Evolutionary conservation across 2,113 vertebrate genomes (phyloP).

Genomic region (Herpetotheres cachinnans): DNA sequence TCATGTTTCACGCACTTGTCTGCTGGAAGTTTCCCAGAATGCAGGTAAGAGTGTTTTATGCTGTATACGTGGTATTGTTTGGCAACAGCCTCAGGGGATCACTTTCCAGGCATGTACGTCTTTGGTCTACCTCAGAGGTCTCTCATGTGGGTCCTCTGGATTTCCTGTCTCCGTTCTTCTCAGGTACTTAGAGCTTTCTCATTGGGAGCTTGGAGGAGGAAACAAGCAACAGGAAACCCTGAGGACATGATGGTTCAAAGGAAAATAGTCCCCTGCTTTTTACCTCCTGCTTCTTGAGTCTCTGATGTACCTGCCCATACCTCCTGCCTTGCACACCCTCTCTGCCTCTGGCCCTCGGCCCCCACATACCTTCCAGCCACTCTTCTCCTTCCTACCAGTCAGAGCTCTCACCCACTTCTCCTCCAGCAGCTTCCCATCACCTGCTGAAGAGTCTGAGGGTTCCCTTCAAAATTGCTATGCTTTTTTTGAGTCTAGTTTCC

Average conservation of each 20-base stretch:
- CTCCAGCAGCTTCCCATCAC: neutral
- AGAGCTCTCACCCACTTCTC: neutral
- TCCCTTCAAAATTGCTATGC: neutral
- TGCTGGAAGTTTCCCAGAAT: neutral
- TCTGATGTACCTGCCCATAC: neutral
- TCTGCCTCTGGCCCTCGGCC: neutral
- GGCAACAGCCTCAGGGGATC: neutral
- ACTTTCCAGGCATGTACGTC: fast-evolving
- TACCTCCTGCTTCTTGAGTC: neutral
- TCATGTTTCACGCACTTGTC: neutral
- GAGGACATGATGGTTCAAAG: neutral
- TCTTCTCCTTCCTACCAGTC: neutral
- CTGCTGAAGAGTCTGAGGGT: neutral
- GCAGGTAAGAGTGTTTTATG: neutral
- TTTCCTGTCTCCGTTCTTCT: neutral
- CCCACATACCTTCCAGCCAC: neutral
- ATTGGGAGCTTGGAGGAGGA: fast-evolving
- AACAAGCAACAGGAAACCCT: neutral
- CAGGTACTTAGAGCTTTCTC: neutral
- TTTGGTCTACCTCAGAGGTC: neutral
- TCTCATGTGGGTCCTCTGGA: neutral
- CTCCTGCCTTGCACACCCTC: neutral
- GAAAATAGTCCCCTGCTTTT: neutral
- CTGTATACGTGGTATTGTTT: neutral
- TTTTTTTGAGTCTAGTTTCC: neutral